Conservation (phyloP, 2,888 invertebrate genomes). For the Sepiola atlantica region DNA sequence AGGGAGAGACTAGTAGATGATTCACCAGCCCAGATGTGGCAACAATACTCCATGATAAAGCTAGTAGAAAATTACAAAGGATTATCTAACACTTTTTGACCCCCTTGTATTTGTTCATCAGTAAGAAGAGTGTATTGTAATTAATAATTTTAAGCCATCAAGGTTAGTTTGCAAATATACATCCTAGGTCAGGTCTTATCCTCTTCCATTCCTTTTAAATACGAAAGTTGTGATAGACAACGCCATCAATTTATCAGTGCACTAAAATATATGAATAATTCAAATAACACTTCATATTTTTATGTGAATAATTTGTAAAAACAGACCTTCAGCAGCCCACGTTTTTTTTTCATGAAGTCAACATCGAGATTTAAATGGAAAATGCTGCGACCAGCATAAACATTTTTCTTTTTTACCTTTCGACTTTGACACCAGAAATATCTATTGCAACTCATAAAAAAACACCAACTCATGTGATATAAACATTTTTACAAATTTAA, state of each 20-base stretch:
- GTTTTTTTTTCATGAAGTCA: background rate
- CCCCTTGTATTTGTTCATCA: background rate
- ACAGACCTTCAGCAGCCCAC: background rate
- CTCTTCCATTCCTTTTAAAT: background rate
- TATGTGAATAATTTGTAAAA: background rate
- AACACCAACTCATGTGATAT: background rate
- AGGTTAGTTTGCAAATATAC: background rate
- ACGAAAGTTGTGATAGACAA: background rate
- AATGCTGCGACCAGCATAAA: background rate
- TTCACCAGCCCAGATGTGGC: no score
- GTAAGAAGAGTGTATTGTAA: background rate
- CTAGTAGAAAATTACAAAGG: no score
- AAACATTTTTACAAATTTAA: constrained; percentile 12
- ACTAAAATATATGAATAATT: constrained; percentile 16
- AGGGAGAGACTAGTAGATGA: no score
- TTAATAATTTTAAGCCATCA: background rate
- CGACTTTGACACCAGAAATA: background rate
- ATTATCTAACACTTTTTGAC: no score
- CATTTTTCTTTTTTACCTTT: background rate
- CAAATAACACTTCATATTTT: background rate
- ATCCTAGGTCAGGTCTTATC: background rate
- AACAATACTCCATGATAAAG: no score
- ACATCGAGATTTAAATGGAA: background rate
- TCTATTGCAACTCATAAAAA: constrained; percentile 9
- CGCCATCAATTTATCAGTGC: background rate